Evolutionary conservation across 2,797 vertebrate genomes (phyloP).

Genomic region (Pteronotus mesoamericanus): DNA sequence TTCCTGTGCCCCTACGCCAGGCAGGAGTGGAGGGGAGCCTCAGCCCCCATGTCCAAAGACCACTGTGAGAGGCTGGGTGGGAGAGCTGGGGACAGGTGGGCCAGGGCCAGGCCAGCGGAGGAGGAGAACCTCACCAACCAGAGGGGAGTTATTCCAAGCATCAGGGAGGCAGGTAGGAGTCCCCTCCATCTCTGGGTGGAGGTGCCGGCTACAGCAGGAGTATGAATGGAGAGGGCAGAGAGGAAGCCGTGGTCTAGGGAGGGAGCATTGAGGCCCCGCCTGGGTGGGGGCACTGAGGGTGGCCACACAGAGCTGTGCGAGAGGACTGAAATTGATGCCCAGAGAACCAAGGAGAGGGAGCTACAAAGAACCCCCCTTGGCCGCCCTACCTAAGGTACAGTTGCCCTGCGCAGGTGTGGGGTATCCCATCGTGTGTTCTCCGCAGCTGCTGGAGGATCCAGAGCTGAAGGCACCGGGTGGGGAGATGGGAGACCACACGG

Average conservation of each 20-base stretch:
- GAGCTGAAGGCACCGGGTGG: neutral
- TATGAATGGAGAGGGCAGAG: neutral
- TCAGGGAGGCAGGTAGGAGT: neutral
- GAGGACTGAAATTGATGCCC: neutral
- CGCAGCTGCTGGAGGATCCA: neutral
- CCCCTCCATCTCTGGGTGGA: neutral
- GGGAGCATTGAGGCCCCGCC: neutral
- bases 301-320: no score
- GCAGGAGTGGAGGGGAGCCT: neutral
- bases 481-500: no score
- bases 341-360: neutral
- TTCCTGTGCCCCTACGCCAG: neutral
- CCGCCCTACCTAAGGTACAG: neutral
- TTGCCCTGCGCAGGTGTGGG: neutral
- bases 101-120: neutral
- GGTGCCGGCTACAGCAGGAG: neutral
- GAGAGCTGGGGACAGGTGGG: fast-evolving
- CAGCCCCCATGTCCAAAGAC: neutral
- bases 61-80: neutral
- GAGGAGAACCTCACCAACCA: neutral
- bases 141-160: neutral
- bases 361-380: neutral
- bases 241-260: no score
- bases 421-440: fast-evolving
- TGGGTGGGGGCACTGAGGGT: neutral